Base-by-base conservation (phyloP, 1,140 invertebrate genomes). In the Pseudachorutes palmiensis region DNA sequence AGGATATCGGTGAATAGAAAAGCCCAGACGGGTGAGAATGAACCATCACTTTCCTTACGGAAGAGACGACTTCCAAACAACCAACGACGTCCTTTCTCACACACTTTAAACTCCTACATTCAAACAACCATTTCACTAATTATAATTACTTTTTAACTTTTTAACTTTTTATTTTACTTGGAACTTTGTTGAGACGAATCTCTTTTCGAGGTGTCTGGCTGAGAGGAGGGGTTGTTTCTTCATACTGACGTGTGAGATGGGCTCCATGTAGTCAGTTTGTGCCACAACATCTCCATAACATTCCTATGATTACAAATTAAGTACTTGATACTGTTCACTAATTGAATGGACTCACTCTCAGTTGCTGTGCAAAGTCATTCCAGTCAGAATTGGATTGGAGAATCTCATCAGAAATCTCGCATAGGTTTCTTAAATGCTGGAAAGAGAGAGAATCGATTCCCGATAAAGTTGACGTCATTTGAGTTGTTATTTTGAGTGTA, bases 351-450 rank as follows among this genome's bases (percentile, higher is more conserved):
- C 12, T 67, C 62, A 72, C 71, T 48, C 70, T 73, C 1, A 73
- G 62, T 30, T 68, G 64, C 14, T 45, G 16, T 9, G 30, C 31
- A 24, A 70, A 32, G 5, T 57, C 45, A 51, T 30, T 64, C 72
- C 72, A 73, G 22, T 65, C 49, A 26, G 70, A 66, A 65, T 41
- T 61, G 51, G 68, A 49, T n/a, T 73, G 69, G 5, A 57, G 48
- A 62, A 73, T 73, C 62, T 73, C 72, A 22, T 73, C 72, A 57
- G 62, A 58, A 65, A 73, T 73, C 66, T 73, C 72, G 63, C 72
- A 73, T 2, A 73, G 55, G 48, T 70, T 73, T 61, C 72, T 45
- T 30, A 73, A 61, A 67, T 73, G 72, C 72, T 73, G 63, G 19
- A 65, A 67, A 55, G 22, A 60, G 51, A 61, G 64, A 36, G 55